A percentile compares a stretch with the other conserved stretches of the same genome.
These are phyloP conservation scores for Semibalanus balanoides DNA, from an alignment of 1,140 invertebrate species.

Conservation along the genomic window DNA sequence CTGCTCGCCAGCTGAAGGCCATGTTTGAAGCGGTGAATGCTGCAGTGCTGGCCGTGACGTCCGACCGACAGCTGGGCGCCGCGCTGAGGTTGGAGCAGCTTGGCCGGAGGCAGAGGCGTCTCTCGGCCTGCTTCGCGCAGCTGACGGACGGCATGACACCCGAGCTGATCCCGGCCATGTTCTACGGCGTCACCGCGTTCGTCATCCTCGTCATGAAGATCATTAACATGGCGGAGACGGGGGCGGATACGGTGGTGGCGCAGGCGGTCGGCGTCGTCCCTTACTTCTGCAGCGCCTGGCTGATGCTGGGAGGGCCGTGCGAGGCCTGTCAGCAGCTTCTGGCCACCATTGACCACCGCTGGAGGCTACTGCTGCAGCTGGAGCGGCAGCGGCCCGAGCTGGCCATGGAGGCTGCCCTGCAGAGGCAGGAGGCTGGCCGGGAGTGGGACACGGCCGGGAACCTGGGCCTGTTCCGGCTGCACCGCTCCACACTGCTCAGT, in stretches of 20 bases:
- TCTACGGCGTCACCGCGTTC: constrained; percentile 3
- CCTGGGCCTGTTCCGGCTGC: not conserved
- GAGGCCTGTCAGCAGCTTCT: not conserved
- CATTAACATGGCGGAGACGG: not conserved
- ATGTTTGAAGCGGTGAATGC: not conserved
- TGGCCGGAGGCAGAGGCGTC: not conserved
- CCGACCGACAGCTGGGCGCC: constrained; percentile 29
- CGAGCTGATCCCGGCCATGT: constrained; percentile 4
- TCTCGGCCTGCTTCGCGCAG: not conserved
- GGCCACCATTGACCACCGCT: too few species aligned
- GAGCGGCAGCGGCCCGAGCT: not conserved
- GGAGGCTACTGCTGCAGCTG: not conserved
- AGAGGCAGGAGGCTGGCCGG: not conserved
- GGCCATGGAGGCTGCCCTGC: not conserved
- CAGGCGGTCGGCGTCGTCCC: not conserved
- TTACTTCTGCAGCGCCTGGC: not conserved
- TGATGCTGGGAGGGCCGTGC: not conserved
- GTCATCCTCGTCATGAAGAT: not conserved
- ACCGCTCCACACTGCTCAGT: not conserved
- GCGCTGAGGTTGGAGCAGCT: not conserved
- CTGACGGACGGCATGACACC: not conserved
- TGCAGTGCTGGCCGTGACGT: not conserved
- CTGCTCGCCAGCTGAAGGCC: not conserved
- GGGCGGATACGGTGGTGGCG: not conserved
- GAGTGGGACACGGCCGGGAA: not conserved